Evolutionary conservation across 2,888 invertebrate species (phyloP), one percentile per base, ranked within the genome.

Genomic region (Phanerotoma sp.): DNA sequence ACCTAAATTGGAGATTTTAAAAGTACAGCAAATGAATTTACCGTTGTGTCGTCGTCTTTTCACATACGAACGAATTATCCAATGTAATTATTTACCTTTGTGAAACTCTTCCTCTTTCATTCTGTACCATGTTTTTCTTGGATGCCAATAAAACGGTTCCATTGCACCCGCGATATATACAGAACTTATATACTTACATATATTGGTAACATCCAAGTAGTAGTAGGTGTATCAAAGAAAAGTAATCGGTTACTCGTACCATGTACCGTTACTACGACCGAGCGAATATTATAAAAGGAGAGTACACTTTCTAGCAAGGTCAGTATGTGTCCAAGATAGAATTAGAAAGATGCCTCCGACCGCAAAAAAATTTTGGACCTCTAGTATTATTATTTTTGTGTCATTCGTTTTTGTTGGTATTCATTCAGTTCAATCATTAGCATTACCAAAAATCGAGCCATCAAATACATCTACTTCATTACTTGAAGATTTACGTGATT

Each of bases 221-320:
- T 46, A 13, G n/a, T 33, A 32, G 33, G 33, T 33, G n/a, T 30
- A 46, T 46, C 21, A 21, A 46, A 46, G 32, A 46, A 46, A 33
- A 33, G 46, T 46, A 33, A 33, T 33, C 46, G 21, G 33, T 33
- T 46, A 30, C 28, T 40, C 28, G 49, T 16, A 18, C 18, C 30
- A 28, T 9, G 13, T 30, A 20, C 37, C 38, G 49, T 46, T 46
- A 46, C 21, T 33, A 21, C 28, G 40, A 25, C 25, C 20, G 30
- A 40, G 20, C 10, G 40, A 40, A 40, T 49, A 49, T 49, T 49
- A 49, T 49, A 49, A 49, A 49, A 49, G 30, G 38, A 20, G 16
- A 15, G 20, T 22, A 16, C n/a, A 49, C 18, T n/a, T 15, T 10
- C 48, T 40, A 5, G 18, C 21, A 49, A 40, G 40, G 49, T 49